These are phyloP conservation scores for Helicoverpa assulta DNA, from an alignment of 2,888 invertebrate species.

Conservation along the genomic window DNA sequence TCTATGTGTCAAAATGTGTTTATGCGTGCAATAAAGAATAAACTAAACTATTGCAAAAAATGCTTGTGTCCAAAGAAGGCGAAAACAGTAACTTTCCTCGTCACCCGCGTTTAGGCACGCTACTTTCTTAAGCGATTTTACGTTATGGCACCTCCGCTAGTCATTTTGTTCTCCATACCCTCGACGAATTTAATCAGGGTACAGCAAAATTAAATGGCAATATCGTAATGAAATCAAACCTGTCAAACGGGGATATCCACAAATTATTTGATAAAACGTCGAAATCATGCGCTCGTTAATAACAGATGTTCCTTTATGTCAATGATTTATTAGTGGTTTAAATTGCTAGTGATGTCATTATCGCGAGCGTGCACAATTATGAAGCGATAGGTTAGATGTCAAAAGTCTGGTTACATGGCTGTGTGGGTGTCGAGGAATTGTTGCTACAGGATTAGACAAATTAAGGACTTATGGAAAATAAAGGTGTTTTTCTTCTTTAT, in stretches of 20 bases:
- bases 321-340: slow-evolving; percentile 44
- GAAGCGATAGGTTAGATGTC: slow-evolving; percentile 13
- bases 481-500: too few relatives aligned
- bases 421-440: neutral
- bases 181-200: slow-evolving; percentile 41
- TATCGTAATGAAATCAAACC: slow-evolving; percentile 59
- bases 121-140: too few relatives aligned
- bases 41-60: too few relatives aligned
- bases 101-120: too few relatives aligned
- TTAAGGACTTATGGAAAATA: neutral
- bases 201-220: slow-evolving; percentile 40
- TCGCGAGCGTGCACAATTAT: slow-evolving; percentile 14
- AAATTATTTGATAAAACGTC: slow-evolving; percentile 56
- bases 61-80: too few relatives aligned
- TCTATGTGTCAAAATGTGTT: too few relatives aligned
- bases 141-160: too few relatives aligned
- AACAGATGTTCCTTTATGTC: slow-evolving; percentile 31
- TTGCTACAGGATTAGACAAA: neutral
- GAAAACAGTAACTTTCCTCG: too few relatives aligned
- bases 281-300: slow-evolving; percentile 52
- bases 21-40: too few relatives aligned
- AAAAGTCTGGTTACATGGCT: slow-evolving; percentile 14
- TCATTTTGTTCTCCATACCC: neutral
- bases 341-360: slow-evolving; percentile 35
- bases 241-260: slow-evolving; percentile 49